These are phyloP conservation scores for Hypocryptadius cinnamomeus DNA, from an alignment of 2,113 vertebrate species.

Conservation along the genomic window DNA sequence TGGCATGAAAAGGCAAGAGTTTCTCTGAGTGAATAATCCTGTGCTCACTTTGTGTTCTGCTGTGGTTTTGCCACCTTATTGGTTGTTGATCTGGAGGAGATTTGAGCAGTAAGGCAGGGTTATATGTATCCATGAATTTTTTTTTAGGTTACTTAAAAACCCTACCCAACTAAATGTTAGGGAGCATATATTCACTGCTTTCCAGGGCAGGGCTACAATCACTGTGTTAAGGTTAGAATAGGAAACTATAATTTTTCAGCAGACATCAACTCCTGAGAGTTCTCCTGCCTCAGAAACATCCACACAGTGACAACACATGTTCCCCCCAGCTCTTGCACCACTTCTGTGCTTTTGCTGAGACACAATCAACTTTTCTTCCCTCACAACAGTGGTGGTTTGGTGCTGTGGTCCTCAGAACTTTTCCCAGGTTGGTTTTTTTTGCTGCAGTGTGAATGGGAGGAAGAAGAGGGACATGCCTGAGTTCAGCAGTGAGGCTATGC, in stretches of 20 bases:
- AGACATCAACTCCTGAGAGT: neutral
- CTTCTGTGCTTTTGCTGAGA: neutral
- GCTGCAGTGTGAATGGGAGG: neutral
- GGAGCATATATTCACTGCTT: neutral
- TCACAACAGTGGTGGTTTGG: rapidly evolving
- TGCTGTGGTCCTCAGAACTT: neutral
- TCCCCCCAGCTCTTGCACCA: neutral
- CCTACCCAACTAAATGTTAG: neutral
- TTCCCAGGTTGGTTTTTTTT: neutral
- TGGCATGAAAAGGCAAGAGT: neutral
- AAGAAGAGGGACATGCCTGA: neutral
- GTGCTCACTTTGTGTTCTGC: neutral
- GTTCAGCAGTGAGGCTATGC: neutral
- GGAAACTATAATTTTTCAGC: neutral
- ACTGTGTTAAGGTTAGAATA: neutral
- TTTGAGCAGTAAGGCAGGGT: neutral
- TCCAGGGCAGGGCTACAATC: neutral
- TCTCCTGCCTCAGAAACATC: neutral
- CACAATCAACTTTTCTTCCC: neutral
- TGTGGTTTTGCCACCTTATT: neutral
- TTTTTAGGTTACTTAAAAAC: neutral
- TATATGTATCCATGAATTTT: neutral
- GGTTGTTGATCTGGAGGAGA: neutral
- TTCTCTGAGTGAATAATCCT: neutral
- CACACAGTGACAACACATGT: rapidly evolving